These are phyloP conservation scores for Periparus ater DNA, from an alignment of 2,797 vertebrate species.

Conservation along the genomic window DNA sequence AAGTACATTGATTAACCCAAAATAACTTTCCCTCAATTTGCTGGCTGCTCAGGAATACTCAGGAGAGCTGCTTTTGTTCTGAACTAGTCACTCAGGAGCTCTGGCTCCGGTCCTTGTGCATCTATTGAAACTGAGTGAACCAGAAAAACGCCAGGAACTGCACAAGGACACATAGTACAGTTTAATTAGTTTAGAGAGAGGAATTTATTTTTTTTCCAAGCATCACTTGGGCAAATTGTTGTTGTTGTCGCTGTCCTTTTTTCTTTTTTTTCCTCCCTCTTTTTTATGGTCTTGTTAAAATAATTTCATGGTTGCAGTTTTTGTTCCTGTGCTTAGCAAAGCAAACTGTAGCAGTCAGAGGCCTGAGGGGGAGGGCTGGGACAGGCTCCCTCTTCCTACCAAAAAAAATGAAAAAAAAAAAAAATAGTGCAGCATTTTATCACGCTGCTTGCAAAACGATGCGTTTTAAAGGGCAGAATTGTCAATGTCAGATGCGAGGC, in stretches of 20 bases:
- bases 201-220: slow-evolving; percentile 51
- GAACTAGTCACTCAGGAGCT: slow-evolving; percentile 74
- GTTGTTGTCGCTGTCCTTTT: not conserved
- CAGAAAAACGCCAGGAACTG: slow-evolving; percentile 75
- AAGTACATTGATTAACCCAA: slow-evolving; percentile 73
- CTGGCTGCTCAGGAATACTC: slow-evolving; percentile 71
- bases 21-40: slow-evolving; percentile 74
- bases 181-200: slow-evolving; percentile 76
- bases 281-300: slow-evolving; percentile 72
- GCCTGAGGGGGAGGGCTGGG: slow-evolving; percentile 39
- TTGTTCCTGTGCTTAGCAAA: slow-evolving; percentile 70
- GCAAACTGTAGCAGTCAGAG: slow-evolving; percentile 54
- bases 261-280: not conserved
- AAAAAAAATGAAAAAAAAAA: not conserved
- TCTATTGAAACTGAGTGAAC: slow-evolving; percentile 77
- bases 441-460: slow-evolving; percentile 65
- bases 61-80: slow-evolving; percentile 75
- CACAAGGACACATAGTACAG: slow-evolving; percentile 74
- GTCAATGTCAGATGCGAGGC: slow-evolving; percentile 68
- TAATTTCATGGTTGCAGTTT: slow-evolving; percentile 74
- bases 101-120: slow-evolving; percentile 67
- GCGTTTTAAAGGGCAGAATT: slow-evolving; percentile 67
- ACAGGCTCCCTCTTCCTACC: not conserved
- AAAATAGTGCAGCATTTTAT: slow-evolving; percentile 33
- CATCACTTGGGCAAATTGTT: slow-evolving; percentile 70